phyloP scores from a whole-genome alignment of 1,140 invertebrate species.

The Nasonia giraulti region DNA sequence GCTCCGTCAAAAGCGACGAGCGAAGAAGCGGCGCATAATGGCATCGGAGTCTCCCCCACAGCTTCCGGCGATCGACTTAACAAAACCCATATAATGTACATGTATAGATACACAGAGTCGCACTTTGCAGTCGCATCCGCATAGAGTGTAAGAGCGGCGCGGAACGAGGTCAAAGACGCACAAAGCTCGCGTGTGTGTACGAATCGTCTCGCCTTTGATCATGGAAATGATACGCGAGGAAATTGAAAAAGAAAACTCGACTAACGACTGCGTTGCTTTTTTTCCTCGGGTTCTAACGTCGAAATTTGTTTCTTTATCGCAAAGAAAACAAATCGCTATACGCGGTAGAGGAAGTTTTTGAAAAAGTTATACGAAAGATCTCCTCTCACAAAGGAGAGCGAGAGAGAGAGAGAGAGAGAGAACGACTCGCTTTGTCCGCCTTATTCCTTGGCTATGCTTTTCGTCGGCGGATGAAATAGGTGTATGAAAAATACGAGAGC shows the following conservation, averaged over 20 bases:
- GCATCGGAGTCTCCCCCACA: background rate
- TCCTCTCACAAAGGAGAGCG: background rate
- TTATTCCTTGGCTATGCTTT: background rate
- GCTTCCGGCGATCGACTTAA: slow-evolving; percentile 4
- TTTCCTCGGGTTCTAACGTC: too few species aligned
- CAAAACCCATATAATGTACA: background rate
- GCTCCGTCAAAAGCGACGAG: background rate
- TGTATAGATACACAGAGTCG: background rate
- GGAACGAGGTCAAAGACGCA: slow-evolving; percentile 1
- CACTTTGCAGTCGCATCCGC: too few species aligned
- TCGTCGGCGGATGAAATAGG: background rate
- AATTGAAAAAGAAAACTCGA: background rate
- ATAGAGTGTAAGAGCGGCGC: background rate
- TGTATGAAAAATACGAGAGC: background rate
- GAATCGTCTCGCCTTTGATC: background rate
- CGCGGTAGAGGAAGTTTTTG: background rate
- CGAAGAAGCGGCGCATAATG: background rate
- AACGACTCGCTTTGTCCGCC: background rate
- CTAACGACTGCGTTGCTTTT: background rate
- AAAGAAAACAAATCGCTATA: too few species aligned
- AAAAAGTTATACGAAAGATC: background rate
- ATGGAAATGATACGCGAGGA: background rate
- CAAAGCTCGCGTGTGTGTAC: background rate
- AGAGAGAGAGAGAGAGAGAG: too few species aligned
- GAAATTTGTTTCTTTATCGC: too few species aligned